Evolutionary conservation across 2,797 vertebrate species (phyloP).

Genomic region (Malacoctenus gilli): DNA sequence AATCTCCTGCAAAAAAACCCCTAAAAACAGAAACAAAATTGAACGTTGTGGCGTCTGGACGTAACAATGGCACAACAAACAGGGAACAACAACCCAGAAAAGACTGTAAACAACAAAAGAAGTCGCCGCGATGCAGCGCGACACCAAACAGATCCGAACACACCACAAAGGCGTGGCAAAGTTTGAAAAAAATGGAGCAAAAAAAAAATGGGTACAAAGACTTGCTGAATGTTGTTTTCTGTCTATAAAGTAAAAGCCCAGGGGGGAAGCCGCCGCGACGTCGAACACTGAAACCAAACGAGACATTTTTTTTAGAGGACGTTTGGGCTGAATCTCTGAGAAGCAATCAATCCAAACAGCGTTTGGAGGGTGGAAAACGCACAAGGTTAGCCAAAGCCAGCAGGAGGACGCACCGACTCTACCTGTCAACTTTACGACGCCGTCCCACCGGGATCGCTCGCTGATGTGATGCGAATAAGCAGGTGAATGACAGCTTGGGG

Average conservation of each 20-base stretch:
- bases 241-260: neutral
- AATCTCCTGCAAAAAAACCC: too few relatives aligned
- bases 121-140: too few relatives aligned
- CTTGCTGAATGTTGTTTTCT: neutral
- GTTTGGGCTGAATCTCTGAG: conserved; percentile 26
- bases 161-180: too few relatives aligned
- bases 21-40: too few relatives aligned
- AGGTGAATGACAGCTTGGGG: conserved; percentile 62
- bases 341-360: conserved; percentile 66
- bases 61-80: too few relatives aligned
- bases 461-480: conserved; percentile 62
- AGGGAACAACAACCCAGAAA: too few relatives aligned
- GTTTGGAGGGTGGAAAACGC: conserved; percentile 32
- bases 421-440: conserved; percentile 54
- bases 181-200: neutral
- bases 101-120: too few relatives aligned
- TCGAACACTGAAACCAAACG: conserved; percentile 7
- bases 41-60: too few relatives aligned
- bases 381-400: conserved; percentile 48
- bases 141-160: neutral
- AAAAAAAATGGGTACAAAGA: neutral
- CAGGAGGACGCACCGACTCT: conserved; percentile 32
- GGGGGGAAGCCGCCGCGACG: neutral
- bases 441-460: conserved; percentile 34
- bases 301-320: conserved; percentile 42